phyloP scores from a whole-genome alignment of 2,797 vertebrate species.

The Sphenodon punctatus region DNA sequence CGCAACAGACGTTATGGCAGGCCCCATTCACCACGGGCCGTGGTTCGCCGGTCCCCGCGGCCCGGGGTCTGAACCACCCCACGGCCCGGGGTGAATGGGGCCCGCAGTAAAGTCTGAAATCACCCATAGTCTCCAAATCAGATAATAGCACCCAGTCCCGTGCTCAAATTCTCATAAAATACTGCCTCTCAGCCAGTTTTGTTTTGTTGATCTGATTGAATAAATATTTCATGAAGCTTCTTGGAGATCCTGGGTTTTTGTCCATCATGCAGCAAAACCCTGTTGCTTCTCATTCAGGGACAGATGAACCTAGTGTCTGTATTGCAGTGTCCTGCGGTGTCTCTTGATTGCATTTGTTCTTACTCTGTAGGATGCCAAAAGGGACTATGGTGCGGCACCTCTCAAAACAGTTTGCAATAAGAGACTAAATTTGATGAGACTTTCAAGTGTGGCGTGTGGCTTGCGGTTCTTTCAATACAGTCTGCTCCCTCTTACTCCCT shows the following conservation, averaged over 20 bases:
- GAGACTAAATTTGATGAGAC: not conserved
- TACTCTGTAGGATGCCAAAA: not conserved
- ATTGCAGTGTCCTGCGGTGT: not conserved
- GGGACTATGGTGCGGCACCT: not conserved
- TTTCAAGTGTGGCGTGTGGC: not conserved
- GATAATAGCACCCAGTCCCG: not conserved
- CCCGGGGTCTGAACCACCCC: too few relatives aligned
- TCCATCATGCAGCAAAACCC: not conserved
- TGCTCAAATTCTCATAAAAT: not conserved
- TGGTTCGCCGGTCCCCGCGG: too few relatives aligned
- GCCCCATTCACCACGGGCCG: too few relatives aligned
- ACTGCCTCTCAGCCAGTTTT: not conserved
- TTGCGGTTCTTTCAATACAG: not conserved
- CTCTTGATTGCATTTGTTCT: not conserved
- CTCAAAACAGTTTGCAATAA: not conserved
- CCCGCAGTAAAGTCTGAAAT: not conserved
- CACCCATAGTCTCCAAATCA: constrained; percentile 4
- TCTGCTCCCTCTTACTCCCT: not conserved
- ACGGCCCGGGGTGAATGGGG: too few relatives aligned
- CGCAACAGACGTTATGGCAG: too few relatives aligned
- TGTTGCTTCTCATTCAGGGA: fast-evolving
- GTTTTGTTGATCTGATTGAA: not conserved
- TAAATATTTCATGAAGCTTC: not conserved
- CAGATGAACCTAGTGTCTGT: not conserved
- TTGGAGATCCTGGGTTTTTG: not conserved